Conservation (phyloP, 2,888 invertebrate species). For the Phrixothrix hirtus region DNA sequence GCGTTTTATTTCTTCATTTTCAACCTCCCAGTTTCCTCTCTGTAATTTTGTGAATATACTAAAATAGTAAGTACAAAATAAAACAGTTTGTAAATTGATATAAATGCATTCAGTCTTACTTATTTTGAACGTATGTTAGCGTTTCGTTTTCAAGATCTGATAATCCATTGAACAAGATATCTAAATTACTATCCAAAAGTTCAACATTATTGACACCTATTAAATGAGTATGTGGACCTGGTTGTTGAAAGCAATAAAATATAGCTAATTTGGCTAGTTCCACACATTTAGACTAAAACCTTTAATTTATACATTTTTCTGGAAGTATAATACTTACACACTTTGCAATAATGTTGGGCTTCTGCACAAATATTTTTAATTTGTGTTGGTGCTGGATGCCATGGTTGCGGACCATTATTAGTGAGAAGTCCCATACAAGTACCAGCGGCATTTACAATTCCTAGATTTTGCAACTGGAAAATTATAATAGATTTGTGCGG, state of each 20-base stretch:
- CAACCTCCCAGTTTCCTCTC: slow-evolving; percentile 66
- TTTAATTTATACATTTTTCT: not conserved
- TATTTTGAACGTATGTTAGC: slow-evolving; percentile 50
- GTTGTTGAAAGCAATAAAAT: slow-evolving; percentile 65
- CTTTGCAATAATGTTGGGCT: slow-evolving; percentile 71
- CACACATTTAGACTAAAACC: slow-evolving; percentile 60
- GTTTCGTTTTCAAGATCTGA: slow-evolving; percentile 66
- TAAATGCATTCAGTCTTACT: slow-evolving; percentile 35
- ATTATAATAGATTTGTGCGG: too few species aligned
- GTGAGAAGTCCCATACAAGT: slow-evolving; percentile 83
- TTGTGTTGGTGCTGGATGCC: slow-evolving; percentile 78
- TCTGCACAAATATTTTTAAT: slow-evolving; percentile 64
- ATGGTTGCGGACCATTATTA: slow-evolving; percentile 71
- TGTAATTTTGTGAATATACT: slow-evolving; percentile 58
- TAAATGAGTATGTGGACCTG: slow-evolving; percentile 69
- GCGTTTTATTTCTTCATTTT: slow-evolving; percentile 57
- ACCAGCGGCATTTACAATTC: slow-evolving; percentile 81
- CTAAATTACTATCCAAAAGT: slow-evolving; percentile 67
- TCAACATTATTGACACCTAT: slow-evolving; percentile 74
- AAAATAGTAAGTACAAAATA: slow-evolving; percentile 35
- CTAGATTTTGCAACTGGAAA: slow-evolving; percentile 68
- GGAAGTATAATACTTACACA: slow-evolving; percentile 41
- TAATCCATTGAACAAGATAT: slow-evolving; percentile 66
- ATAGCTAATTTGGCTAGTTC: slow-evolving; percentile 75
- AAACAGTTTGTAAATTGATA: not conserved